Percentiles rank a stretch among this genome's conserved stretches.
Evolutionary conservation across 2,113 vertebrate genomes (phyloP).

Genomic region (Riparia riparia): DNA sequence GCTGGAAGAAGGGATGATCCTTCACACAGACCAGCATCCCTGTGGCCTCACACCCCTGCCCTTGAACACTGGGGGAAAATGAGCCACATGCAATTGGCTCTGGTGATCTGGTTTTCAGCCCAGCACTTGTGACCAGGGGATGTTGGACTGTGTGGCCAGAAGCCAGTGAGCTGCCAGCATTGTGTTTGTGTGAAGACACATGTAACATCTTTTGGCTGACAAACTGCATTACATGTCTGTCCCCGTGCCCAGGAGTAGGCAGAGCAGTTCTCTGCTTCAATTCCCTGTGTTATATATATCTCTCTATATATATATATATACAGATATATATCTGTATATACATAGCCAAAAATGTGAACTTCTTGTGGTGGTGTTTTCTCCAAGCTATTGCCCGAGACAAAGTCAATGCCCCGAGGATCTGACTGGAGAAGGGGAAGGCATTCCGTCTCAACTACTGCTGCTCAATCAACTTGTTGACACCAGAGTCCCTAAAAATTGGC

Average conservation of each 20-base stretch:
- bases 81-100: not conserved
- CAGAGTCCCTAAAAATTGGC: not conserved
- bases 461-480: not conserved
- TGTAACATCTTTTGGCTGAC: constrained; percentile 5
- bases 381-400: not conserved
- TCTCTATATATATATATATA: not conserved
- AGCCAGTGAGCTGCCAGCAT: not conserved
- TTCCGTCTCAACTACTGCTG: not conserved
- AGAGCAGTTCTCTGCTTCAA: constrained; percentile 14
- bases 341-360: not conserved
- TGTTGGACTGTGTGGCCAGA: not conserved
- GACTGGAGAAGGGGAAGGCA: not conserved
- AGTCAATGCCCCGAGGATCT: not conserved
- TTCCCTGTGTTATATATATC: not conserved
- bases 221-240: not conserved
- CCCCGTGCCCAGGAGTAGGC: not conserved
- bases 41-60: not conserved
- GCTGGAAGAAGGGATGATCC: not conserved
- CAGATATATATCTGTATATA: not conserved
- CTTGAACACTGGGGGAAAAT: not conserved
- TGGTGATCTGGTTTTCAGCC: not conserved
- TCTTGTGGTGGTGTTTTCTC: not conserved
- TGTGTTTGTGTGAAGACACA: not conserved
- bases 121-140: not conserved
- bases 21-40: not conserved